phyloP scores from a whole-genome alignment of 2,797 vertebrate genomes.

The Holocentrus rufus region DNA sequence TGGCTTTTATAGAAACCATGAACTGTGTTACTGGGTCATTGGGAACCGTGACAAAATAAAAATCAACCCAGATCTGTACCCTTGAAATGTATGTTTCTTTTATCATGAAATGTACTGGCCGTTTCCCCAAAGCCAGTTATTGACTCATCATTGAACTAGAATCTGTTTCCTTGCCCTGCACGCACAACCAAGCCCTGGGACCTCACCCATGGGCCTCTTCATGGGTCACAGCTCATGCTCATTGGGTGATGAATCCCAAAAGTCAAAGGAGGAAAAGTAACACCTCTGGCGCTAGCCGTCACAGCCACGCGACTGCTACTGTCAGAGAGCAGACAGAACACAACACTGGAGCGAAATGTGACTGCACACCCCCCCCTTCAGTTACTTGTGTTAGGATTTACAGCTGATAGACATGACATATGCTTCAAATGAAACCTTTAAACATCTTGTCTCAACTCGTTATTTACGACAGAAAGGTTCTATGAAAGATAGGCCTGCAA shows the following conservation, averaged over 20 bases:
- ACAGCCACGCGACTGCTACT: slow-evolving; percentile 64
- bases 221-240: slow-evolving; percentile 83
- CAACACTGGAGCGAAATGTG: slow-evolving; percentile 71
- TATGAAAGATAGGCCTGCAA: slow-evolving; percentile 27
- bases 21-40: slow-evolving; percentile 30
- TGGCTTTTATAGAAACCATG: slow-evolving; percentile 1
- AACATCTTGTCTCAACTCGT: slow-evolving; percentile 79
- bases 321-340: slow-evolving; percentile 65
- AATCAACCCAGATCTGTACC: slow-evolving; percentile 43
- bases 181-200: slow-evolving; percentile 70
- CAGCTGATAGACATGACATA: slow-evolving; percentile 79
- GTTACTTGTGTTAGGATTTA: slow-evolving; percentile 70
- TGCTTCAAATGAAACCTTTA: slow-evolving; percentile 81
- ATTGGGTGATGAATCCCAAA: slow-evolving; percentile 79
- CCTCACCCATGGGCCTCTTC: slow-evolving; percentile 72
- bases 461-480: slow-evolving; percentile 72
- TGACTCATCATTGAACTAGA: slow-evolving; percentile 79
- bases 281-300: slow-evolving; percentile 77
- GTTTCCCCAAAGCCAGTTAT: slow-evolving; percentile 66
- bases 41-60: slow-evolving; percentile 30
- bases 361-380: slow-evolving; percentile 51
- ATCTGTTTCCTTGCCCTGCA: slow-evolving; percentile 75
- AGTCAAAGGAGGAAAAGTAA: slow-evolving; percentile 82
- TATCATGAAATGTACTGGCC: slow-evolving; percentile 45
- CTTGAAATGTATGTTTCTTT: slow-evolving; percentile 56